Percentiles rank a stretch among this genome's conserved stretches.
These are phyloP conservation scores for Xylocampa areola DNA, from an alignment of 2,888 invertebrate genomes.

Conservation along the genomic window DNA sequence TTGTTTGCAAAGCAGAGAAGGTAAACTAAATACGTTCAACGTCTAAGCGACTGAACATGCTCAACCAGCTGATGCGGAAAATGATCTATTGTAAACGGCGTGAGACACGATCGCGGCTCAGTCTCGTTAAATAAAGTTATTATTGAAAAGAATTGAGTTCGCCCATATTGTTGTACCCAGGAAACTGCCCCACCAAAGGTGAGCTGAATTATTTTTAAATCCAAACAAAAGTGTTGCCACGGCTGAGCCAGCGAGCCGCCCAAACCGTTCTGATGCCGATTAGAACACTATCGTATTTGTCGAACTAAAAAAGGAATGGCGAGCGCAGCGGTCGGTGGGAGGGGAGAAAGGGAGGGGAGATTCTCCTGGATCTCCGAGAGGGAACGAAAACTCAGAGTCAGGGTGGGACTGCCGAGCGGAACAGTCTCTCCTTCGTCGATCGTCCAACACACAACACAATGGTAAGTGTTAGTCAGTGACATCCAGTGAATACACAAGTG, in stretches of 20 bases:
- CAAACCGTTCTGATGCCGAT: slow-evolving; percentile 76
- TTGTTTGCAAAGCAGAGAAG: not conserved
- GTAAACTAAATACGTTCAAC: slow-evolving; percentile 1
- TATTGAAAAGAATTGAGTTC: slow-evolving; percentile 57
- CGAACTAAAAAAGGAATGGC: slow-evolving; percentile 88
- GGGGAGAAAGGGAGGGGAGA: slow-evolving; percentile 65
- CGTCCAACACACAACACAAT: slow-evolving; percentile 85
- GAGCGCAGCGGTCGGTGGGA: slow-evolving; percentile 59
- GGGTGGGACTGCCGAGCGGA: slow-evolving; percentile 88
- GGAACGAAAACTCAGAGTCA: slow-evolving; percentile 83
- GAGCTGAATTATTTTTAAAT: slow-evolving; percentile 81
- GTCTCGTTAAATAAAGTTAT: slow-evolving; percentile 50
- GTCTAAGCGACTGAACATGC: not conserved
- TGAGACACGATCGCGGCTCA: slow-evolving; percentile 21
- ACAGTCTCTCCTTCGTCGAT: slow-evolving; percentile 88
- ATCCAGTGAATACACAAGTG: slow-evolving; percentile 61
- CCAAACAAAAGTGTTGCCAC: slow-evolving; percentile 67
- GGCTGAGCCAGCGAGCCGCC: slow-evolving; percentile 71
- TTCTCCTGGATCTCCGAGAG: slow-evolving; percentile 72
- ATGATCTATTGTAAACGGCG: slow-evolving; percentile 9
- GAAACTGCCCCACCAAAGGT: slow-evolving; percentile 68
- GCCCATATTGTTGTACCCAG: slow-evolving; percentile 63
- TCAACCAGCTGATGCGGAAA: slow-evolving; percentile 2
- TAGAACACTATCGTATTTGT: slow-evolving; percentile 76
- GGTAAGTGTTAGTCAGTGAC: slow-evolving; percentile 79